Evolutionary conservation across 1,140 invertebrate species (phyloP), one percentile per base, ranked within the genome.

Genomic region (Lethocerus indicus): DNA sequence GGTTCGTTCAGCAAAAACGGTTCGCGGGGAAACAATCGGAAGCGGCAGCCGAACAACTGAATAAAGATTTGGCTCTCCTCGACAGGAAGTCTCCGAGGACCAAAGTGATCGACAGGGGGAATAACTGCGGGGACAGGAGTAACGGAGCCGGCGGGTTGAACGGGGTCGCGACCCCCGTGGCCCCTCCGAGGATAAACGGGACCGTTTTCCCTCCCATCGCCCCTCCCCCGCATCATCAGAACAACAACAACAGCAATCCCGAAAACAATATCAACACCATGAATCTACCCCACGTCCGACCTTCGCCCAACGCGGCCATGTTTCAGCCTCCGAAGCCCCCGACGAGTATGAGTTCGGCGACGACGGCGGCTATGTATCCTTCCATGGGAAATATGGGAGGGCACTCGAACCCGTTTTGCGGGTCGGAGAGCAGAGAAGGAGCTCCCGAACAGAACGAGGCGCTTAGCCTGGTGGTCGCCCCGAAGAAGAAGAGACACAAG

Each of bases 401-500:
- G 6, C 65, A 79, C 63, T 73, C 76, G 25, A 79, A 82, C 58
- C 76, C 78, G 40, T 83, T 80, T 57, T 80, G 76, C 63, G 70
- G 74, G 60, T 58, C 67, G 13, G 67, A 71, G 61, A 74, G 78
- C 29, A 71, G 79, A 46, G 78, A 81, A 56, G 75, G 62, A 52
- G 69, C 78, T 52, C 78, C 81, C 2, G 89, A 93, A 64, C 90
- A 95, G 65, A 92, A 90, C 61, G 91, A 95, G 65, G 85, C 91
- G 1, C 74, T 95, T 12, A 88, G 88, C 58, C 73, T 95, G 54
- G 88, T 95, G 23, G 88, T 95, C 52, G 83, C 85, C 23, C 87
- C 88, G 0, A 94, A 94, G 67, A 94, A 94, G 67, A 95, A 94
- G 70, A 73, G 91, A 18, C 91, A 95, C 63, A 96, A 96, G 79